Evolutionary conservation across 2,888 invertebrate genomes (phyloP), one percentile per base, ranked within the genome.

Genomic region (Scaeva pyrastri): DNA sequence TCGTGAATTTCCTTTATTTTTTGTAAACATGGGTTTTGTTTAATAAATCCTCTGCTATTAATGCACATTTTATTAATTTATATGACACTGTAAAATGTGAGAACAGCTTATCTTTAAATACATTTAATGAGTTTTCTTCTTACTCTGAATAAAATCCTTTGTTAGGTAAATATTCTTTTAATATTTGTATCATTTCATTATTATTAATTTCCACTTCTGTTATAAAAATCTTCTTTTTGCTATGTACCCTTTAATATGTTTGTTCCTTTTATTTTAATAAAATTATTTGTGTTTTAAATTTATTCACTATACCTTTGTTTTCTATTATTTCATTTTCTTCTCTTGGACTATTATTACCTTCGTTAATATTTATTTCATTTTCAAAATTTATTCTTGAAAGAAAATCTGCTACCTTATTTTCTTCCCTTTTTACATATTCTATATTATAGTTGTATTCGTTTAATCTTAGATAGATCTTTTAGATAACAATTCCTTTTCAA

Each of bases 131-230:
- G 8, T 50, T 16, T 19, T 50, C 50, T 19, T 50, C 2, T 50
- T 5, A 50, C 10, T 50, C 50, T 50, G 50, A 50, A 10, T 50
- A 50, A 19, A 50, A 8, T 50, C 19, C 50, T 50, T 50, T 50
- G 2, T 19, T 16, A 19, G 50, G 21, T 50, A 19, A 50, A 16
- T 50, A 50, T 50, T 50, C 5, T 50, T 50, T 19, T 50, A 19
- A 19, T 19, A 39, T 39, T 6, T 3, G 23, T 11, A 23, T 23
- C 12, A 52, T 23, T 52, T 52, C 23, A 52, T 23, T 26, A 26
- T 26, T 26, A 26, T 26, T 26, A 14, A 52, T 52, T 23, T 23
- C 23, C 10, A 8, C 11, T 52, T 52, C 23, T 52, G 4, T 52
- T 8, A 23, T 52, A 23, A 7, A 52, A 52, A 23, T 52, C 12